Evolutionary conservation across 2,797 vertebrate species (phyloP), one percentile per base, ranked within the genome.

Genomic region (Pantherophis alleghaniensis): DNA sequence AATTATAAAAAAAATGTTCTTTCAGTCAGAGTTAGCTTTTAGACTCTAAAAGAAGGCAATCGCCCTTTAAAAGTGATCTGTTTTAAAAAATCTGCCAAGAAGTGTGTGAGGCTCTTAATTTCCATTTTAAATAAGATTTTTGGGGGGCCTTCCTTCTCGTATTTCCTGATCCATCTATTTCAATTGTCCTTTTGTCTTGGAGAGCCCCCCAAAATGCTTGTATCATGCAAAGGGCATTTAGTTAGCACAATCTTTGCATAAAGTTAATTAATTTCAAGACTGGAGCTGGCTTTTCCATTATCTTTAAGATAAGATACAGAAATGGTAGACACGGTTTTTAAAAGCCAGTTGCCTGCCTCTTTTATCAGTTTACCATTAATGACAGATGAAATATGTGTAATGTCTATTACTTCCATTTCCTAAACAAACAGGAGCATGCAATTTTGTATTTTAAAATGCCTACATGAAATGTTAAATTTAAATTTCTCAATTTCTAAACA

Each of bases 41-140:
- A 20, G 32, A 42, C 37, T 74, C 69, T 79, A 26, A 61, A 61
- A 69, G 63, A 69, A 69, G 28, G 28, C 28, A 16, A n/a, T n/a
- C n/a, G 28, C 28, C n/a, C 63, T 66, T 66, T 66, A 14, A n/a
- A 28, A n/a, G 28, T 66, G 13, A n/a, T 37, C 42, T 60, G 3
- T 24, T 14, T 14, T n/a, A n/a, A n/a, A n/a, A n/a, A 66, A n/a
- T 12, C 4, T 69, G 28, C 11, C 13, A 69, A 95, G 97, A 97
- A 97, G 96, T 97, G 96, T 94, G 95, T 97, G 5, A 47, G 96
- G 97, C 95, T 96, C 95, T 97, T 97, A 47, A 97, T 97, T 97
- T 97, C 96, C 63, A n/a, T 66, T 66, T 66, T 66, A 66, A n/a
- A n/a, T 66, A 66, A 66, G 28, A 63, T 13, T 13, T 60, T 66